phyloP scores from a whole-genome alignment of 2,113 vertebrate species.

The Lates calcarifer region DNA sequence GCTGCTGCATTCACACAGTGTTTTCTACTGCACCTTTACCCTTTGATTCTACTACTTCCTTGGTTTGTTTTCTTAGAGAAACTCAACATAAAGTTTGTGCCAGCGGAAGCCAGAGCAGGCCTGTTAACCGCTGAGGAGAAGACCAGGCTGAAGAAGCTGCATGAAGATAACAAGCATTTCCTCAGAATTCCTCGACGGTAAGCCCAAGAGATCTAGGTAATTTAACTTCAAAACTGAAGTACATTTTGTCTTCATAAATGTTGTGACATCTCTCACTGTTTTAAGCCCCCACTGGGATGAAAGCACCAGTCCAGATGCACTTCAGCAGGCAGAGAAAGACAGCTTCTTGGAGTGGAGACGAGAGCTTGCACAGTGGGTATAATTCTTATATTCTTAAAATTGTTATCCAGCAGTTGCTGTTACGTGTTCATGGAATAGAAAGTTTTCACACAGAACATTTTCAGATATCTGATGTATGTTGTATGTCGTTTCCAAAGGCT shows the following conservation, averaged over 20 bases:
- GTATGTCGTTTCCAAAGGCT: slow-evolving; percentile 82
- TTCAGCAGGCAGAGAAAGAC: slow-evolving; percentile 91
- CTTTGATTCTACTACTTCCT: not conserved
- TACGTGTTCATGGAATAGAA: not conserved
- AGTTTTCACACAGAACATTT: not conserved
- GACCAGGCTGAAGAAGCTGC: slow-evolving; percentile 86
- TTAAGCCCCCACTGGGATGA: slow-evolving; percentile 91
- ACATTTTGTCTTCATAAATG: not conserved
- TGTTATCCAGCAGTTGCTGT: not conserved
- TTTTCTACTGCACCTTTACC: not conserved
- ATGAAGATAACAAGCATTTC: slow-evolving; percentile 91
- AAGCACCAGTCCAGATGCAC: slow-evolving; percentile 89
- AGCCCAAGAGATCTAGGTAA: rapidly evolving
- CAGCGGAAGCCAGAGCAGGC: slow-evolving; percentile 87
- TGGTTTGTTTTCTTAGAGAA: slow-evolving; percentile 86
- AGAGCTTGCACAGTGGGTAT: slow-evolving; percentile 88
- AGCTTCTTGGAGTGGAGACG: slow-evolving; percentile 95
- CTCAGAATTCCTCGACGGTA: slow-evolving; percentile 93
- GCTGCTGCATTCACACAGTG: not conserved
- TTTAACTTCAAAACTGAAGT: not conserved
- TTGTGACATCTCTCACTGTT: not conserved
- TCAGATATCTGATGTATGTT: not conserved
- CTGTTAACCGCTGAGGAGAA: slow-evolving; percentile 89
- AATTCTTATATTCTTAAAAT: not conserved
- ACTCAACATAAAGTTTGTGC: slow-evolving; percentile 92